A percentile compares a stretch with the other conserved stretches of the same genome.
phyloP scores from a whole-genome alignment of 2,888 invertebrate species.

The Eupithecia subumbrata region DNA sequence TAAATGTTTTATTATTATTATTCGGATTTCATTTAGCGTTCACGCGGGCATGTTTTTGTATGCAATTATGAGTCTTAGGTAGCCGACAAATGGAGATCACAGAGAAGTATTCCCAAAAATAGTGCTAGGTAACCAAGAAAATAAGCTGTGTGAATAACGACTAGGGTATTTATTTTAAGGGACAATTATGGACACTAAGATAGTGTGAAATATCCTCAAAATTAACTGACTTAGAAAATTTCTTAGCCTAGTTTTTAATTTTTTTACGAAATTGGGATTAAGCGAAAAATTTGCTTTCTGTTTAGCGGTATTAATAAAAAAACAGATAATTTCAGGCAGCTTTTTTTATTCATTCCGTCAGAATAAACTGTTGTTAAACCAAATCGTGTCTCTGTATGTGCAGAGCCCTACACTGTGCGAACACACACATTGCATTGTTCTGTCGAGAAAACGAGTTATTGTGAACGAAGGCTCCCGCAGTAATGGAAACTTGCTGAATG shows the following conservation, averaged over 20 bases:
- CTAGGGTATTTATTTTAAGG: background rate
- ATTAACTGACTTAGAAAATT: background rate
- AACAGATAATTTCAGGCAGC: background rate
- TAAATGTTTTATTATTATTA: too few species aligned
- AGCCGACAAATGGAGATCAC: background rate
- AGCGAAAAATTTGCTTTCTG: background rate
- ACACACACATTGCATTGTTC: constrained; percentile 53
- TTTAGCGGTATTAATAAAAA: background rate
- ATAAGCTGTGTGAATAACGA: background rate
- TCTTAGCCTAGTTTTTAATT: background rate
- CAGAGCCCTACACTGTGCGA: constrained; percentile 26
- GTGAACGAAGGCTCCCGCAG: constrained; percentile 42
- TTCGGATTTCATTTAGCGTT: background rate
- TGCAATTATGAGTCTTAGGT: background rate
- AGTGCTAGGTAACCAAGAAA: background rate
- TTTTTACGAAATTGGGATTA: background rate
- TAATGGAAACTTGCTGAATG: constrained; percentile 51
- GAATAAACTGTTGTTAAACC: background rate
- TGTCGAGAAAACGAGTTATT: constrained; percentile 46
- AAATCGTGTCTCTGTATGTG: constrained; percentile 24
- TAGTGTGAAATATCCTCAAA: background rate
- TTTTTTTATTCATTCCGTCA: background rate
- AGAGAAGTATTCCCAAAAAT: background rate
- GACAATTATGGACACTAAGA: background rate
- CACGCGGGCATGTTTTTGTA: background rate